A percentile compares a stretch with the other conserved stretches of the same genome.
phyloP scores from a whole-genome alignment of 2,888 invertebrate species.

The Halictus quadricinctus region DNA sequence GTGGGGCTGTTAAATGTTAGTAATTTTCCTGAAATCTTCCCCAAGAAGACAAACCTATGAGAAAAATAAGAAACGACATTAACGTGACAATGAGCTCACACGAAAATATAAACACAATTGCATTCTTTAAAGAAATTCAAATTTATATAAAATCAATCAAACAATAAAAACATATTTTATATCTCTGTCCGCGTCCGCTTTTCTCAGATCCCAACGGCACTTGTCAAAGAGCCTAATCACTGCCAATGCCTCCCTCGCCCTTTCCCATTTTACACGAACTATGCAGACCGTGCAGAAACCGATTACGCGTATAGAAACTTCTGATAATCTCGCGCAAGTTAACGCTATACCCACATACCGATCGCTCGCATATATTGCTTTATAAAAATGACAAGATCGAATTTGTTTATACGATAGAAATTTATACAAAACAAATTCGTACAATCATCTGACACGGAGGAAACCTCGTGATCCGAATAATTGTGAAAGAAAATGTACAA shows the following conservation, averaged over 20 bases:
- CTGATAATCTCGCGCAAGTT: conserved; percentile 52
- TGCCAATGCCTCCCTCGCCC: background rate
- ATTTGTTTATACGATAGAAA: background rate
- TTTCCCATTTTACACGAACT: background rate
- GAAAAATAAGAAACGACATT: too few relatives aligned
- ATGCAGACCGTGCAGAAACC: background rate
- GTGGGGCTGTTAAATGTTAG: too few relatives aligned
- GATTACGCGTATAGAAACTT: conserved; percentile 37
- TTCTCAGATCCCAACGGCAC: background rate
- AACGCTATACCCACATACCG: conserved; percentile 12
- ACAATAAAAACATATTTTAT: background rate
- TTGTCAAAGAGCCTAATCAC: background rate
- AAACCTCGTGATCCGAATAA: background rate
- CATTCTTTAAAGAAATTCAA: too few relatives aligned
- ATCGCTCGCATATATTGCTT: background rate
- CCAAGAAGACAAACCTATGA: too few relatives aligned
- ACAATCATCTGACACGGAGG: background rate
- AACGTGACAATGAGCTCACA: too few relatives aligned
- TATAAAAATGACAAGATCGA: background rate
- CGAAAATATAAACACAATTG: too few relatives aligned
- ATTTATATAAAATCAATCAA: too few relatives aligned
- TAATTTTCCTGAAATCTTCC: too few relatives aligned
- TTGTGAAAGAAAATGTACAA: background rate
- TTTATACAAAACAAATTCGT: background rate
- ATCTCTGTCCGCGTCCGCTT: background rate